These are phyloP conservation scores for Diarsia brunnea DNA, from an alignment of 2,888 invertebrate species.

Conservation along the genomic window DNA sequence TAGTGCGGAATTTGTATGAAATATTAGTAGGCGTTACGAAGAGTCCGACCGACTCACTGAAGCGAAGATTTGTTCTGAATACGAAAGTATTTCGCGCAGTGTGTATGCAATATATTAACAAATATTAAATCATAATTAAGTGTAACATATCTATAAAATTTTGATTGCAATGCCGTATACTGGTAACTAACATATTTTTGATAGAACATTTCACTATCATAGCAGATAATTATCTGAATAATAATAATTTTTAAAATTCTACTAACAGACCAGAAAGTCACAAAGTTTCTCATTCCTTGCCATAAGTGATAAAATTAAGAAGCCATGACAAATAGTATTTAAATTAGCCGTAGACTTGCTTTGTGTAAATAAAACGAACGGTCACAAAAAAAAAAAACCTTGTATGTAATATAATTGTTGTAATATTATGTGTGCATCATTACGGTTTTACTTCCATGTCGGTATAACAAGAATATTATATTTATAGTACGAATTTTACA, in stretches of 20 bases:
- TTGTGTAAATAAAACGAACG: conserved; percentile 24
- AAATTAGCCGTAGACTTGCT: conserved; percentile 50
- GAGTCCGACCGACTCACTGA: background rate
- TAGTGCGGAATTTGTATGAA: conserved; percentile 7
- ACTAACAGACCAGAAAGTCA: conserved; percentile 26
- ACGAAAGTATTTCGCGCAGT: background rate
- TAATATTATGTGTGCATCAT: conserved; percentile 12
- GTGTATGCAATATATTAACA: conserved; percentile 8
- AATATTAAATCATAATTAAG: background rate
- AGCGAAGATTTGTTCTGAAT: background rate
- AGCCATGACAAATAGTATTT: conserved; percentile 58
- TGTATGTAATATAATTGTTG: conserved; percentile 2
- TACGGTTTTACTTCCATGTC: conserved; percentile 33
- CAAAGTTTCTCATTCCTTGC: conserved; percentile 69
- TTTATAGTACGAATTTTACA: conserved; percentile 60
- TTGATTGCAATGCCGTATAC: conserved; percentile 29
- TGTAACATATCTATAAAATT: conserved; percentile 35
- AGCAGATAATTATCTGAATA: background rate
- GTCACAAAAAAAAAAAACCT: conserved; percentile 47
- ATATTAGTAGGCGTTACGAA: conserved; percentile 11
- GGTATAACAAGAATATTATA: conserved; percentile 33
- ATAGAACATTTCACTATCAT: conserved; percentile 43
- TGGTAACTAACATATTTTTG: conserved; percentile 53
- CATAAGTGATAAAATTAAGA: conserved; percentile 62
- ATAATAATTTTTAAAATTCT: conserved; percentile 16